A percentile compares a stretch with the other conserved stretches of the same genome.
Evolutionary conservation across 2,113 vertebrate species (phyloP).

Genomic region (Chaetodon auriga): DNA sequence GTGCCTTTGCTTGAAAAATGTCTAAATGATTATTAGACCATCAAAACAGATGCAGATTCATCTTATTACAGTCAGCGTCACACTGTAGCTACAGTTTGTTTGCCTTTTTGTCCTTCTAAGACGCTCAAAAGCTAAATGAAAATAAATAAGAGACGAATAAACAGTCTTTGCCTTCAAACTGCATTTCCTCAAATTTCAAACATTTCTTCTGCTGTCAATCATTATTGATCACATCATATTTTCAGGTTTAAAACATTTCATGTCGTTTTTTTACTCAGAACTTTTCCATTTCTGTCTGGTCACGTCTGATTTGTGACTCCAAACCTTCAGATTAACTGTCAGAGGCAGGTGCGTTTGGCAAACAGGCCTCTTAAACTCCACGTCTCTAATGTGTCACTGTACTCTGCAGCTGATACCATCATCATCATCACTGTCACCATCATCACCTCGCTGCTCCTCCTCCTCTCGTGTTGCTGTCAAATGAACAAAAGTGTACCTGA

Average conservation of each 20-base stretch:
- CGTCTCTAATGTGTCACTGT: background rate
- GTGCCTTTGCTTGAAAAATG: background rate
- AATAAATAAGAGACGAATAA: background rate
- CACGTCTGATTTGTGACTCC: background rate
- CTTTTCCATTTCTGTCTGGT: background rate
- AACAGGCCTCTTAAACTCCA: background rate
- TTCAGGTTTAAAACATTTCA: background rate
- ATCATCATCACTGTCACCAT: slow-evolving; percentile 48
- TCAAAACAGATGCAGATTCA: background rate
- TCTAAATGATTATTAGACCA: background rate
- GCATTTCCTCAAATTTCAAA: background rate
- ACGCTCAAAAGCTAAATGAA: background rate
- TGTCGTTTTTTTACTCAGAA: no score
- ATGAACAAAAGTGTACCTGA: slow-evolving; percentile 67
- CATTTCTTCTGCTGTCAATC: background rate
- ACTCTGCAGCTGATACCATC: slow-evolving; percentile 43
- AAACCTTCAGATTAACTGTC: background rate
- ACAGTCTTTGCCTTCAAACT: background rate
- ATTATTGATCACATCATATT: background rate
- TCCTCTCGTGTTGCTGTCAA: slow-evolving; percentile 61
- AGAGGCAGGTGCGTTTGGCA: slow-evolving; percentile 1
- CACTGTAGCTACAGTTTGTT: background rate
- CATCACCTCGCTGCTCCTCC: slow-evolving; percentile 34
- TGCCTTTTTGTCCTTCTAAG: background rate
- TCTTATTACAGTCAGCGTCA: background rate